phyloP scores from a whole-genome alignment of 2,888 invertebrate genomes.

The Oscheius onirici region DNA sequence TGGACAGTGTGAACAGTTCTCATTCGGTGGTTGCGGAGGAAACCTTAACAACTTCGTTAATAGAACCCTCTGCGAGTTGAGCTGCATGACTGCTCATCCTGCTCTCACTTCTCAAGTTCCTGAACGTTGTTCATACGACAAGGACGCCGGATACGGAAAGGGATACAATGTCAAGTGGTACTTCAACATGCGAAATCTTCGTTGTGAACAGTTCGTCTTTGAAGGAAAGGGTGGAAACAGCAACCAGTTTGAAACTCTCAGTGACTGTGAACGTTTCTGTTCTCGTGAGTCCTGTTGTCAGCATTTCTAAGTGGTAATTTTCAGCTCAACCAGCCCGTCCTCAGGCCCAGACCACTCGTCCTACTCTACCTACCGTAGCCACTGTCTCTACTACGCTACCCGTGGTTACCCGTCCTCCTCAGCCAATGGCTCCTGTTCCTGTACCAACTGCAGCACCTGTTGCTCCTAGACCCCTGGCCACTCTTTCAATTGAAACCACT shows the following conservation, averaged over 20 bases:
- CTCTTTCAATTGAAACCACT: conserved; percentile 12
- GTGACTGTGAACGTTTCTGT: conserved; percentile 65
- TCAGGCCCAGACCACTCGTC: background rate
- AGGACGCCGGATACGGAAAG: conserved; percentile 63
- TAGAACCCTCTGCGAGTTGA: conserved; percentile 50
- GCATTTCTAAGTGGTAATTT: no score
- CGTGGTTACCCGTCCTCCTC: background rate
- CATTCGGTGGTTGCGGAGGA: conserved; percentile 69
- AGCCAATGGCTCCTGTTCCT: conserved; percentile 8
- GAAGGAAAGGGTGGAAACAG: conserved; percentile 68
- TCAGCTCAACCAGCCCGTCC: conserved; percentile 25
- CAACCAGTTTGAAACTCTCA: conserved; percentile 64
- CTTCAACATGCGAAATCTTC: conserved; percentile 68
- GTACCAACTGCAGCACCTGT: conserved; percentile 8
- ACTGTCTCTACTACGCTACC: conserved; percentile 4
- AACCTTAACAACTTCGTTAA: conserved; percentile 69
- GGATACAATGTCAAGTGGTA: conserved; percentile 69
- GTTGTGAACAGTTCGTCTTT: conserved; percentile 70
- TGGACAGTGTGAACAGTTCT: conserved; percentile 67
- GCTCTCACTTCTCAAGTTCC: conserved; percentile 57
- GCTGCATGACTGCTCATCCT: conserved; percentile 48
- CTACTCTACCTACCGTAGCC: conserved; percentile 16
- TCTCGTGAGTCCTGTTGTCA: conserved; percentile 46
- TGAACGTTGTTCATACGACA: conserved; percentile 61
- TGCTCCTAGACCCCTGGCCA: conserved; percentile 1